phyloP scores from a whole-genome alignment of 2,888 invertebrate species.

The Myopa testacea region DNA sequence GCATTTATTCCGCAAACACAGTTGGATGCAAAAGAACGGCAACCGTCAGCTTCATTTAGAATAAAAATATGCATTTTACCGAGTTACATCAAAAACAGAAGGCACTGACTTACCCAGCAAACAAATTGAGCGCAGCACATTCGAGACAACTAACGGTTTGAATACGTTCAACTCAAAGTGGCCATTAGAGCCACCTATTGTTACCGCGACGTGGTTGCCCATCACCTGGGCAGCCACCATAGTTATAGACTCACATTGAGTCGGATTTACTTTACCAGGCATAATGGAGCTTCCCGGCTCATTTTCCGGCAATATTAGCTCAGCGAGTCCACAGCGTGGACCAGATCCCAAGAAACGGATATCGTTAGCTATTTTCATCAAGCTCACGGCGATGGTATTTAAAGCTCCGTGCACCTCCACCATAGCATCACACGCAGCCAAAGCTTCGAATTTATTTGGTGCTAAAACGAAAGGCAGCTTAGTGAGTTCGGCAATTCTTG shows the following conservation, averaged over 20 bases:
- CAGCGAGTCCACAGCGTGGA: conserved; percentile 95
- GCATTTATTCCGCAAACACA: conserved; percentile 86
- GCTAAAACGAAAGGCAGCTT: conserved; percentile 93
- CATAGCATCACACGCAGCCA: conserved; percentile 93
- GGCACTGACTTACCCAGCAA: conserved; percentile 72
- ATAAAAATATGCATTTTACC: not conserved
- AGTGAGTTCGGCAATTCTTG: conserved; percentile 83
- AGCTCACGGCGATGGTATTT: conserved; percentile 89
- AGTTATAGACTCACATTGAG: conserved; percentile 97
- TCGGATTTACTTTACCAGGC: conserved; percentile 99
- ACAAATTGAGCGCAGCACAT: conserved; percentile 88
- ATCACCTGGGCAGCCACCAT: conserved; percentile 98
- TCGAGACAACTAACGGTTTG: conserved; percentile 95
- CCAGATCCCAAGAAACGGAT: conserved; percentile 93
- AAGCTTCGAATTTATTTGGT: conserved; percentile 97
- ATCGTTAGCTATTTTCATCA: conserved; percentile 98
- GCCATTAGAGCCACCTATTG: conserved; percentile 93
- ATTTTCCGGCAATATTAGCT: conserved; percentile 94
- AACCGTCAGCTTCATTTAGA: conserved; percentile 74
- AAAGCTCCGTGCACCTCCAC: conserved; percentile 97
- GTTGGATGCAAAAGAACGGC: conserved; percentile 84
- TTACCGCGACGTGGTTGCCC: conserved; percentile 96
- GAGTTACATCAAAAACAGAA: not conserved
- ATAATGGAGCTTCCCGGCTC: conserved; percentile 99
- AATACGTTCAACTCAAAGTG: conserved; percentile 99